Evolutionary conservation across 2,888 invertebrate species (phyloP).

Genomic region (Pyralis farinalis): DNA sequence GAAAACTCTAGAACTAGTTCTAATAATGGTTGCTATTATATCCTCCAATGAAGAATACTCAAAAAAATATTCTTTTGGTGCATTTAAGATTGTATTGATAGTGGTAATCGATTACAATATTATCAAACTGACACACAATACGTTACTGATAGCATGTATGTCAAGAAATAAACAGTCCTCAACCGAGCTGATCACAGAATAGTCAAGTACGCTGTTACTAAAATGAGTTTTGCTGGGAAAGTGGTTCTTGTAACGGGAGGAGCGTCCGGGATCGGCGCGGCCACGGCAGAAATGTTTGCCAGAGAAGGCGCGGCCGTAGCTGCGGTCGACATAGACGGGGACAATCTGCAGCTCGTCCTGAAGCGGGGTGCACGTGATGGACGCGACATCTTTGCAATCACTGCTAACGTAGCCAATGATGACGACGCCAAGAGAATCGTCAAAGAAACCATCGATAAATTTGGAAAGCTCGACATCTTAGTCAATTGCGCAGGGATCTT

Average conservation of each 20-base stretch:
- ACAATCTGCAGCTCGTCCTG: slow-evolving; percentile 23
- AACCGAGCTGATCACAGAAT: too few relatives aligned
- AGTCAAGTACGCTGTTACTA: too few relatives aligned
- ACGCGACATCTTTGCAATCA: slow-evolving; percentile 19
- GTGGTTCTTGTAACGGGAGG: slow-evolving; percentile 45
- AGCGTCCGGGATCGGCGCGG: slow-evolving; percentile 44
- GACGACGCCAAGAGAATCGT: slow-evolving; percentile 23
- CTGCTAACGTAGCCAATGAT: slow-evolving; percentile 28
- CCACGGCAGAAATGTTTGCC: slow-evolving; percentile 28
- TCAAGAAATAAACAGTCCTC: too few relatives aligned
- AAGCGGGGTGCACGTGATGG: slow-evolving; percentile 13
- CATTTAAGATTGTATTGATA: too few relatives aligned
- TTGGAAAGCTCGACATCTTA: slow-evolving; percentile 30
- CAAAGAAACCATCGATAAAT: slow-evolving; percentile 25
- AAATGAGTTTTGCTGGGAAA: slow-evolving; percentile 41
- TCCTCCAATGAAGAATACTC: too few relatives aligned
- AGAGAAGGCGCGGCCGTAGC: slow-evolving; percentile 31
- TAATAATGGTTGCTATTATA: too few relatives aligned
- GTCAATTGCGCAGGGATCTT: slow-evolving; percentile 35
- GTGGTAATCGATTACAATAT: too few relatives aligned
- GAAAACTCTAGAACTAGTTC: too few relatives aligned
- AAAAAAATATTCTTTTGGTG: too few relatives aligned
- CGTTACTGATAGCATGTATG: too few relatives aligned
- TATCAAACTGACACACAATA: too few relatives aligned
- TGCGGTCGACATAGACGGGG: slow-evolving; percentile 28